These are phyloP conservation scores for Pholis gunnellus DNA, from an alignment of 2,113 vertebrate species.

Conservation along the genomic window DNA sequence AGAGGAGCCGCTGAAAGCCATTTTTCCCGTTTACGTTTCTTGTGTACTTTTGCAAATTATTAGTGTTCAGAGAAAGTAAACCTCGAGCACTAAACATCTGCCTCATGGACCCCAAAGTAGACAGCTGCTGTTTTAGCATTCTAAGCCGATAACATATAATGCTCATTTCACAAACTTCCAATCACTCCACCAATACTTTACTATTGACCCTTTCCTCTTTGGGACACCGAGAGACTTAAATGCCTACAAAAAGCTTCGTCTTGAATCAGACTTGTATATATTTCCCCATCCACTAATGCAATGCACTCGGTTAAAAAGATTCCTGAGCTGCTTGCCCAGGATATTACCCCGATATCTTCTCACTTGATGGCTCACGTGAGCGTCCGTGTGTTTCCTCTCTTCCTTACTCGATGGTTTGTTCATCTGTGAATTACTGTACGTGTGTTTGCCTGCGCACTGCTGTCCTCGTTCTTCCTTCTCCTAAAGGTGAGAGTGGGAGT, in stretches of 20 bases:
- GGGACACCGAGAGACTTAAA: constrained; percentile 52
- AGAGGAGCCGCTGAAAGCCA: neutral
- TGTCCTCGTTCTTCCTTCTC: constrained; percentile 39
- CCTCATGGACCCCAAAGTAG: constrained; percentile 10
- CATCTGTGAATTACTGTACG: constrained; percentile 48
- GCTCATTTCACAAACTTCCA: constrained; percentile 47
- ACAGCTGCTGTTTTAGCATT: neutral
- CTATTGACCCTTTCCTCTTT: constrained; percentile 40
- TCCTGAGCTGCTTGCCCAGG: constrained; percentile 46
- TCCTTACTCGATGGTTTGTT: constrained; percentile 44
- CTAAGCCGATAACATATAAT: constrained; percentile 18
- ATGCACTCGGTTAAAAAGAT: constrained; percentile 56
- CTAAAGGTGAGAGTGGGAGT: constrained; percentile 41
- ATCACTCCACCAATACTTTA: constrained; percentile 39
- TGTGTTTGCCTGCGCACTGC: neutral
- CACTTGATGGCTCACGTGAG: constrained; percentile 27
- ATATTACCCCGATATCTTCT: constrained; percentile 61
- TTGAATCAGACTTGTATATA: constrained; percentile 62
- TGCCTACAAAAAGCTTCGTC: constrained; percentile 60
- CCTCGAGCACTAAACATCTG: neutral
- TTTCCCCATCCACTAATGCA: constrained; percentile 51
- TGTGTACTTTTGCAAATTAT: neutral
- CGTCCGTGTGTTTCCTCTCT: constrained; percentile 23
- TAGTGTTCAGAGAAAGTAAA: neutral
- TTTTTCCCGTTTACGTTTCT: too few species aligned